A percentile compares a stretch with the other conserved stretches of the same genome.
phyloP scores from a whole-genome alignment of 64 coral and sea anemone species.

The Montipora efflorescens region DNA sequence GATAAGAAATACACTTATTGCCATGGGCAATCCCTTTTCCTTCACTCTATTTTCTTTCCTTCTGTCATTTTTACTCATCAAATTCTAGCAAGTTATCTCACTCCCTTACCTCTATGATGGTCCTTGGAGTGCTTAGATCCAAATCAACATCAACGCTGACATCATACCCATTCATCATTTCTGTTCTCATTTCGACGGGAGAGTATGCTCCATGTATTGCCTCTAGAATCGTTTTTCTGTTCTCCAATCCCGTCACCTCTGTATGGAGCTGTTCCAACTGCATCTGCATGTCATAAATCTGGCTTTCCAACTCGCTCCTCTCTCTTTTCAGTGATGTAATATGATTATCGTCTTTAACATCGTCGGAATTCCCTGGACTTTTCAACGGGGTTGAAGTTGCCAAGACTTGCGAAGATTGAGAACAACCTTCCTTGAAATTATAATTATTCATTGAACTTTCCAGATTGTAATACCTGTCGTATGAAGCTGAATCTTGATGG shows the following conservation, averaged over 20 bases:
- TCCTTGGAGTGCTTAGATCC: background rate
- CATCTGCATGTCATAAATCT: constrained; percentile 67
- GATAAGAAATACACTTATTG: too few species aligned
- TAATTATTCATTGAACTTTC: background rate
- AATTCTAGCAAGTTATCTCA: background rate
- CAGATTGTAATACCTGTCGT: background rate
- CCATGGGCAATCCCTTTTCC: too few species aligned
- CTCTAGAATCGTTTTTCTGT: constrained; percentile 55
- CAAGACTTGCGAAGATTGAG: background rate
- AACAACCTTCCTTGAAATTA: background rate
- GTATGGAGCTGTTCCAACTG: constrained; percentile 69
- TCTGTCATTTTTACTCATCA: background rate
- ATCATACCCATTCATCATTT: background rate
- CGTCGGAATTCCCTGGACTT: background rate
- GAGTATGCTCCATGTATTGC: constrained; percentile 6
- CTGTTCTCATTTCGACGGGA: background rate
- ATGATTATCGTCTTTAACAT: constrained; percentile 45
- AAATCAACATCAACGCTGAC: background rate
- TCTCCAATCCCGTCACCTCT: constrained; percentile 74
- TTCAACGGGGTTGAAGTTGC: background rate
- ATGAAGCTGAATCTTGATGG: background rate
- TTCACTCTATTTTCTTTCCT: too few species aligned
- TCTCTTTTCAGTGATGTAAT: constrained; percentile 64
- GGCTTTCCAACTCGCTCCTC: constrained; percentile 67
- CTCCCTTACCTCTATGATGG: constrained; percentile 23